Conservation (phyloP, 2,113 vertebrate genomes). For the Zeus faber region DNA sequence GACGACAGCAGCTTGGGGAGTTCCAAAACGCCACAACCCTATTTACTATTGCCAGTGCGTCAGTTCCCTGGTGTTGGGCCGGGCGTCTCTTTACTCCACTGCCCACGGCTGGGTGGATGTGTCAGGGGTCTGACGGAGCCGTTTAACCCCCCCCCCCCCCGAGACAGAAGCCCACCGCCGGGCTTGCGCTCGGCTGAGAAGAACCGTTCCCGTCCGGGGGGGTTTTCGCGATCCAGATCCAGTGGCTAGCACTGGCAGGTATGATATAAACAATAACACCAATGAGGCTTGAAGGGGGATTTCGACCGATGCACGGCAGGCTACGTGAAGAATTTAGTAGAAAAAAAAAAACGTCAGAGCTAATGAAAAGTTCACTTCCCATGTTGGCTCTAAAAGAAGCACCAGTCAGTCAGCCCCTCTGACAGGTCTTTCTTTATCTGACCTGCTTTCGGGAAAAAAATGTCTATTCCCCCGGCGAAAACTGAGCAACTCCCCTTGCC, state of each 20-base stretch:
- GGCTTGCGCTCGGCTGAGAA: conserved; percentile 17
- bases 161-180: conserved; percentile 18
- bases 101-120: conserved; percentile 26
- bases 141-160: conserved; percentile 7
- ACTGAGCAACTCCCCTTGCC: conserved; percentile 2
- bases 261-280: neutral
- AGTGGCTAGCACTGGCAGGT: conserved; percentile 8
- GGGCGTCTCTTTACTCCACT: conserved; percentile 23
- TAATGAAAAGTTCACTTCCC: conserved; percentile 20
- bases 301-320: conserved; percentile 5
- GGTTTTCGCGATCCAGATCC: neutral
- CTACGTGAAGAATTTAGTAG: conserved; percentile 12
- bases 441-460: conserved; percentile 51
- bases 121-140: conserved; percentile 39
- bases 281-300: no score
- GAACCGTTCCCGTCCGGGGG: neutral
- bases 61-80: conserved; percentile 37
- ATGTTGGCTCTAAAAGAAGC: conserved; percentile 29
- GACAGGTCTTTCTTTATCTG: conserved; percentile 39
- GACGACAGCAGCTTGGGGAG: conserved; percentile 8
- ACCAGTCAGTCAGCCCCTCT: conserved; percentile 2
- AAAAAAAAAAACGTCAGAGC: conserved; percentile 14
- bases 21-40: conserved; percentile 34
- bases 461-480: conserved; percentile 29
- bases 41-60: conserved; percentile 30